Evolutionary conservation across 2,888 invertebrate genomes (phyloP).

Genomic region (Andrena minutula): DNA sequence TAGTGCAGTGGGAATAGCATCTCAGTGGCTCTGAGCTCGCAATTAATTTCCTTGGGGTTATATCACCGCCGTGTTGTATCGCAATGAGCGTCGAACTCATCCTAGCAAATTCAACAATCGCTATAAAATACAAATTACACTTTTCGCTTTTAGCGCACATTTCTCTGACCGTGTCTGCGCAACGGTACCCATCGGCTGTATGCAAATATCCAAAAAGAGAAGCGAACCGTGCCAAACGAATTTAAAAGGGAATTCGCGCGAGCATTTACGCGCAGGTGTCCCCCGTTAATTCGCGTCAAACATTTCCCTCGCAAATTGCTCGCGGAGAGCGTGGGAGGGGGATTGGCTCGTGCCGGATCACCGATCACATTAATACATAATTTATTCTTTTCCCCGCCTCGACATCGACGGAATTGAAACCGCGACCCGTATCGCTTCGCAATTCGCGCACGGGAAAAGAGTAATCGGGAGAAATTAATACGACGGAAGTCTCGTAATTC

Average conservation of each 20-base stretch:
- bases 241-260: slow-evolving; percentile 1
- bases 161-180: not conserved
- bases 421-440: slow-evolving; percentile 1
- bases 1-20: too few species aligned
- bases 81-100: not conserved
- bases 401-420: slow-evolving; percentile 14
- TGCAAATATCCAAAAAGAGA: slow-evolving; percentile 4
- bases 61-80: not conserved
- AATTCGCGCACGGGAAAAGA: slow-evolving; percentile 15
- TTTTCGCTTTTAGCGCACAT: not conserved
- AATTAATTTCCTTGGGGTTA: too few species aligned
- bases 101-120: not conserved
- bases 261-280: slow-evolving; percentile 12
- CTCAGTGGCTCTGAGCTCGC: too few species aligned
- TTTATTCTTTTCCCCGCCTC: slow-evolving; percentile 2
- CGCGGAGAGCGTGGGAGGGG: not conserved
- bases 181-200: not conserved
- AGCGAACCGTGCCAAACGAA: not conserved
- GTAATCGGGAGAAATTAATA: slow-evolving; percentile 28
- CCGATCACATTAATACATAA: slow-evolving; percentile 1
- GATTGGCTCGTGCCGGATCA: slow-evolving; percentile 1
- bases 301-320: slow-evolving; percentile 8
- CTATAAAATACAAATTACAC: not conserved
- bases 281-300: slow-evolving; percentile 16
- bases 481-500: slow-evolving; percentile 11